Conservation (phyloP, 2,888 invertebrate genomes). For the Aphodius sticticus region DNA sequence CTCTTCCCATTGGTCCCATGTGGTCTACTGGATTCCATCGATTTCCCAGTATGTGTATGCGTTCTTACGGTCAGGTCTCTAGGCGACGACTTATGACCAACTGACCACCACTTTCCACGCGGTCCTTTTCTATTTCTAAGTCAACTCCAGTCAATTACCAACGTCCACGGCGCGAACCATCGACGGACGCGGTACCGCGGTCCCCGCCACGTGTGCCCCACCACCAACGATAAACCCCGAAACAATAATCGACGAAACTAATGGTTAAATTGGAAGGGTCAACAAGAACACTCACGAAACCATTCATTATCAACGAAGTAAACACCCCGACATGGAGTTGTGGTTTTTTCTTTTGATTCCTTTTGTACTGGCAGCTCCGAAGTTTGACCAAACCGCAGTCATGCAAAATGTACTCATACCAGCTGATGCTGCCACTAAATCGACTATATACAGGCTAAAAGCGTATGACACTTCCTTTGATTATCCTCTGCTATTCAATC, state of each 20-base stretch:
- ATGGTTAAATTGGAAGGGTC: conserved; percentile 42
- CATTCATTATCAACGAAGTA: conserved; percentile 26
- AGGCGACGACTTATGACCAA: conserved; percentile 53
- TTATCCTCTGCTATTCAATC: conserved; percentile 84
- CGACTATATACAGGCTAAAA: conserved; percentile 86
- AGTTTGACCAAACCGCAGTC: conserved; percentile 84
- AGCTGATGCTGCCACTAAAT: conserved; percentile 82
- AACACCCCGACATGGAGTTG: not conserved
- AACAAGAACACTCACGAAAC: conserved; percentile 41
- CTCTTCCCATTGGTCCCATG: not conserved
- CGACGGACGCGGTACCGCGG: not conserved
- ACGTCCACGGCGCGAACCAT: not conserved
- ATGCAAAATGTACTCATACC: conserved; percentile 86
- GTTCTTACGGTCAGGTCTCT: conserved; percentile 48
- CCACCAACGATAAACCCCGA: not conserved
- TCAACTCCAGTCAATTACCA: conserved; percentile 11
- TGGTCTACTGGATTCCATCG: conserved; percentile 40
- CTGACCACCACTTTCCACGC: conserved; percentile 46
- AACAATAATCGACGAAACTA: not conserved
- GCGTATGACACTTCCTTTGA: conserved; percentile 89
- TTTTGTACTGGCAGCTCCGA: conserved; percentile 70
- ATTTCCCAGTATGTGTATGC: conserved; percentile 50
- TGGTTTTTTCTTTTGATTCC: not conserved
- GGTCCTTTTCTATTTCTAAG: not conserved
- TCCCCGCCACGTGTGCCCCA: not conserved